phyloP scores from a whole-genome alignment of 2,797 vertebrate genomes.

The Echiichthys vipera region DNA sequence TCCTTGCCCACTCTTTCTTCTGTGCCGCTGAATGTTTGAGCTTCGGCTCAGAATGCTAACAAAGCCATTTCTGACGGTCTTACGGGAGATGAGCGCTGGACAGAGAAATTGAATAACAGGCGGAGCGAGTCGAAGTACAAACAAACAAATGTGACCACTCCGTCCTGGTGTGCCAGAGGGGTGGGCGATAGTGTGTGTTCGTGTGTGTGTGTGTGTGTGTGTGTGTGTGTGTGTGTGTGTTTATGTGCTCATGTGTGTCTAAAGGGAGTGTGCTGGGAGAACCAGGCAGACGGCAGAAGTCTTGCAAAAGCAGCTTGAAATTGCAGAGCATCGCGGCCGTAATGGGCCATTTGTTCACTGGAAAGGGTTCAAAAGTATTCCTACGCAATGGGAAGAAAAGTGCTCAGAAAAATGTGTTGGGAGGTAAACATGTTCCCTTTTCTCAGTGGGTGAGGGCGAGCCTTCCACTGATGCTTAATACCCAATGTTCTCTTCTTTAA shows the following conservation, averaged over 20 bases:
- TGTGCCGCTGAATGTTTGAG: constrained; percentile 18
- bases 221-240: too few relatives aligned
- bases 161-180: constrained; percentile 30
- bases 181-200: too few relatives aligned
- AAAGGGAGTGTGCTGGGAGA: neutral
- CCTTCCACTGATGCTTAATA: constrained; percentile 11
- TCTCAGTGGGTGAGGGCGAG: constrained; percentile 8
- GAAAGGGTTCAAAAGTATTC: constrained; percentile 57
- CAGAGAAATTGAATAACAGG: constrained; percentile 49
- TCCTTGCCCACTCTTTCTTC: too few relatives aligned
- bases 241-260: neutral
- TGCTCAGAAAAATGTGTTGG: constrained; percentile 25
- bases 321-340: neutral
- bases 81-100: constrained; percentile 29
- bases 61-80: constrained; percentile 25
- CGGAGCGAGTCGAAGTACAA: constrained; percentile 32
- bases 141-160: constrained; percentile 61
- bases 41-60: constrained; percentile 51
- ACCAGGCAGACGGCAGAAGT: constrained; percentile 13
- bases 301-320: constrained; percentile 34
- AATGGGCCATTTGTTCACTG: constrained; percentile 50
- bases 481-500: constrained; percentile 30
- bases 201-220: too few relatives aligned
- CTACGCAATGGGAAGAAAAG: constrained; percentile 29
- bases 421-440: constrained; percentile 39